Base-by-base conservation (phyloP, 2,888 invertebrate species). In the Nycteola revayana region DNA sequence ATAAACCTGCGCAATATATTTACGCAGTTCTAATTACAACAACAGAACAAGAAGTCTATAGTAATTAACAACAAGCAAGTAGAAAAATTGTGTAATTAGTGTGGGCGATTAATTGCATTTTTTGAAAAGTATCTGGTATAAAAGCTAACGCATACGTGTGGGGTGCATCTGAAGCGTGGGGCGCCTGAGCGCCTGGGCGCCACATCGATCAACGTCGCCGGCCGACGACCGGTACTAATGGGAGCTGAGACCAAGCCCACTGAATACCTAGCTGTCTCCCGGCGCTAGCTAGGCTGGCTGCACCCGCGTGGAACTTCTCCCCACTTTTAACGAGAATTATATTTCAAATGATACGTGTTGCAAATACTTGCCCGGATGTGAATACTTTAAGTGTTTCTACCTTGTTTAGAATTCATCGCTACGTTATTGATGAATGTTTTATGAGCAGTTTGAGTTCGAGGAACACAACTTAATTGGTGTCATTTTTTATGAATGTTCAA, bases 141-240 rank as follows among this genome's bases (percentile, higher is more conserved):
- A 52, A 46, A 39, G 28, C 39, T 41, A 46, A 43, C 42, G 44
- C 36, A 47, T 38, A 34, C 37, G 46, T 44, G 50, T 49, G 44
- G 58, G 59, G 55, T 60, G 64, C 66, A 73, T 66, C 67, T 66
- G 56, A 55, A 36, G 21, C 47, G 30, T 26, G 23, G 28, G 14
- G 14, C 14, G 29, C 7, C 61, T 55, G 60, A 52, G 51, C 58
- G 48, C 38, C 61, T 55, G 60, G 53, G 51, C 58, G 48, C 38
- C 56, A 30, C 78, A 82, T 82, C 78, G 66, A 76, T 82, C 81
- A 80, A 75, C 64, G 79, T 79, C 81, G 63, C 49, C 51, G 21
- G 14, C 42, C 52, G 47, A 52, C 54, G 66, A 72, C 63, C 71
- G 72, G 69, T 73, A 75, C 75, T 79, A 79, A 81, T 79, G 70